A percentile compares a stretch with the other conserved stretches of the same genome.
phyloP scores from a whole-genome alignment of 2,888 invertebrate genomes.

The Tiphia femorata region DNA sequence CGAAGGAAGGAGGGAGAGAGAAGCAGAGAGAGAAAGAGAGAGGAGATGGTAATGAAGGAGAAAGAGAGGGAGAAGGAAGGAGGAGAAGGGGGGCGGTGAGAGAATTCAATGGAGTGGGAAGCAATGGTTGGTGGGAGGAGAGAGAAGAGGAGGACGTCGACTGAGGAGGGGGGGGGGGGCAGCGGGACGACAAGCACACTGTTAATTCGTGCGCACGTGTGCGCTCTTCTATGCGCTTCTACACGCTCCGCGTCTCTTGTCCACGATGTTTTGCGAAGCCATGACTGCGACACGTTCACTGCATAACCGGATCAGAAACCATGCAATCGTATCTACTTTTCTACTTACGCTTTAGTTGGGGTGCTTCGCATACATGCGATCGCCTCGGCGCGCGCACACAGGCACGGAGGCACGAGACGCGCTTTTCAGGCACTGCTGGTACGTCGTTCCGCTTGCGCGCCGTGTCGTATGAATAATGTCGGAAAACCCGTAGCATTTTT shows the following conservation, averaged over 20 bases:
- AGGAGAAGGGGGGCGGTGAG: no score
- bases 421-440: no score
- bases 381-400: no score
- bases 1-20: no score
- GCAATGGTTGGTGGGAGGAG: not conserved
- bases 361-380: constrained; percentile 61
- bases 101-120: no score
- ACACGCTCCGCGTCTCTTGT: not conserved
- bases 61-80: not conserved
- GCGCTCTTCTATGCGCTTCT: not conserved
- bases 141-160: not conserved
- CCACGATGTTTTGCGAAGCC: constrained; percentile 55
- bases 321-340: constrained; percentile 67
- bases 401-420: no score
- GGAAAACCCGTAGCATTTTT: no score
- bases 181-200: no score
- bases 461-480: no score
- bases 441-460: no score
- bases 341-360: constrained; percentile 64
- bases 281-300: constrained; percentile 53
- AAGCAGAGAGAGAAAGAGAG: no score
- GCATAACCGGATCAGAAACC: constrained; percentile 69
- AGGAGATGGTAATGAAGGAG: no score
- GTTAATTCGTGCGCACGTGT: not conserved
- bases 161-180: not conserved